Evolutionary conservation across 2,113 vertebrate species (phyloP), one percentile per base, ranked within the genome.

Genomic region (Dipodomys merriami): DNA sequence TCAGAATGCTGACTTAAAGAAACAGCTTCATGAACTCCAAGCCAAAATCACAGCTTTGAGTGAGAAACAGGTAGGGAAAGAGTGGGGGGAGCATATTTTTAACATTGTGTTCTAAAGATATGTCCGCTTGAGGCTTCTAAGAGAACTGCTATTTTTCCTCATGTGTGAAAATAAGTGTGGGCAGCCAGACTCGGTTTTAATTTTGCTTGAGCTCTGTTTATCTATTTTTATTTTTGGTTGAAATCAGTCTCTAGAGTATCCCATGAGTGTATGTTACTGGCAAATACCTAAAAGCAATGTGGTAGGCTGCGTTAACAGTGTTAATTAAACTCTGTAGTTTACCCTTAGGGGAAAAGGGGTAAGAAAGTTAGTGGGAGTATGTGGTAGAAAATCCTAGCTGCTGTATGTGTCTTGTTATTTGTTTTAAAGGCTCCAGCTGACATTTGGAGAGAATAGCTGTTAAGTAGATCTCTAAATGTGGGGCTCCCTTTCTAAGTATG

Each of bases 1-100:
- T 97, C 97, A 99, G 99, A 99, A 99, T 10, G 99, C 99, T 98
- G 99, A 99, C 98, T 98, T 99, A 98, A 99, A 99, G 98, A 99
- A 99, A 98, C 99, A 99, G 95, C 99, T 99, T 97, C 99, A 99
- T 95, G 99, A 99, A 98, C 99, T 99, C 95, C 99, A 99, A 98
- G 99, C 99, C 94, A 99, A 99, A 99, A 99, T 99, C 98, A 99
- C 99, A 95, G 99, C 99, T 78, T 98, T 99, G 98, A 99, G 99
- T 97, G 99, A 99, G 98, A 99, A 99, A 97, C 99, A 99, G 99
- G 99, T 99, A 98, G 96, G 98, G 86, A 96, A 95, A 96, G 39
- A 86, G 83, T 85, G 77, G 23, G 71, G 89, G 84, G 93, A 35
- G 82, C 94, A 35, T 97, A 97, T 98, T 97, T 98, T 98, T 98